Percentiles rank a stretch among this genome's conserved stretches.
These are phyloP conservation scores for Scaptomyza montana DNA, from an alignment of 1,140 invertebrate genomes.

Conservation along the genomic window DNA sequence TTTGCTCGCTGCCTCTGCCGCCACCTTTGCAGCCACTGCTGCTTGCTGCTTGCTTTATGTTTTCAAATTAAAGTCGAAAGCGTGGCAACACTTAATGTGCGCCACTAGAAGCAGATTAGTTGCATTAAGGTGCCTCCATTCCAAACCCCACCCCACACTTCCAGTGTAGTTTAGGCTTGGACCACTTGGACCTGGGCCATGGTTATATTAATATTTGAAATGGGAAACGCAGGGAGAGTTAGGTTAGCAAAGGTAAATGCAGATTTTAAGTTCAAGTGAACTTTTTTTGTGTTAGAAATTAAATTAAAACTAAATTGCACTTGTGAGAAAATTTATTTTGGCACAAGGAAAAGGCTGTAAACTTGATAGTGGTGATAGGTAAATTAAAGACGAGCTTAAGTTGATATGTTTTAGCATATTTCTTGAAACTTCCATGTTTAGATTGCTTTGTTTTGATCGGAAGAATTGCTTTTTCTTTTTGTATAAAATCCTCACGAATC, in stretches of 20 bases:
- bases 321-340: constrained; percentile 8
- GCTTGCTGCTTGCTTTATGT: constrained; percentile 64
- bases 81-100: constrained; percentile 81
- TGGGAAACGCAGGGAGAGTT: not conserved
- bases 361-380: too few species aligned
- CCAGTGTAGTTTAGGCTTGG: not conserved
- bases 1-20: constrained; percentile 44
- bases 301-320: constrained; percentile 39
- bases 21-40: not conserved
- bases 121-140: constrained; percentile 55
- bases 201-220: constrained; percentile 72
- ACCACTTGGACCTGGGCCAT: constrained; percentile 2
- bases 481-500: too few species aligned
- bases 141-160: too few species aligned
- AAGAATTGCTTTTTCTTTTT: too few species aligned
- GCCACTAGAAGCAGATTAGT: constrained; percentile 81
- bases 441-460: too few species aligned
- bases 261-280: constrained; percentile 22
- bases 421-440: too few species aligned
- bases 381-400: not conserved
- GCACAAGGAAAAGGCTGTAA: not conserved
- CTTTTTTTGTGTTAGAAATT: constrained; percentile 5
- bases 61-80: constrained; percentile 82
- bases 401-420: too few species aligned
- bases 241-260: not conserved